Conservation (phyloP, 2,888 invertebrate species). For the Onchidella celtica region DNA sequence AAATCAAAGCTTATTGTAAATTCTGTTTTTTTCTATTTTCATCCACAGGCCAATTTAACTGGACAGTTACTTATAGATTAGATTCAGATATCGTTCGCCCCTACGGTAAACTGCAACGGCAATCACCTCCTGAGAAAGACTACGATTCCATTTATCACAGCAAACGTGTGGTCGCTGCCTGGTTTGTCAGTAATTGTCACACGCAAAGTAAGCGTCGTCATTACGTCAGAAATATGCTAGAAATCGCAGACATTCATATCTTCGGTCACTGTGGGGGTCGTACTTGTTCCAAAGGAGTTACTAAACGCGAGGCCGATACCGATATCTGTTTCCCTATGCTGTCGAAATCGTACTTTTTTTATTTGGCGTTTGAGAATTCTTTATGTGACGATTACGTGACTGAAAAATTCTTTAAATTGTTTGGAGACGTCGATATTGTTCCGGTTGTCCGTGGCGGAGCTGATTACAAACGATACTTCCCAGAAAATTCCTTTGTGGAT, state of each 20-base stretch:
- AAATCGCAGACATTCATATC: constrained; percentile 31
- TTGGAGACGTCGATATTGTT: constrained; percentile 35
- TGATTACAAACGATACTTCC: constrained; percentile 41
- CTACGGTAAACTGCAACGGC: not conserved
- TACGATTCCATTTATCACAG: constrained; percentile 2
- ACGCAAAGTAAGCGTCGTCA: constrained; percentile 18
- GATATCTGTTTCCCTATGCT: constrained; percentile 7
- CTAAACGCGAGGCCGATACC: not conserved
- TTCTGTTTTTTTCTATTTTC: not conserved
- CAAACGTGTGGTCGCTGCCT: constrained; percentile 31
- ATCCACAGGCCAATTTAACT: constrained; percentile 24
- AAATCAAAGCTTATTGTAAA: not conserved
- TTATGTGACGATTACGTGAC: constrained; percentile 48
- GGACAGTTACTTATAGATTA: constrained; percentile 27
- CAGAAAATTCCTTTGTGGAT: constrained; percentile 44
- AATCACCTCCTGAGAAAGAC: not conserved
- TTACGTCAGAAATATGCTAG: constrained; percentile 41
- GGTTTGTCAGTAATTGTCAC: constrained; percentile 49
- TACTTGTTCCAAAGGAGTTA: not conserved
- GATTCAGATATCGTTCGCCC: constrained; percentile 18
- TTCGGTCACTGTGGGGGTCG: constrained; percentile 34
- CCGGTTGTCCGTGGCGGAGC: constrained; percentile 52
- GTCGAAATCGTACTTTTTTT: constrained; percentile 39
- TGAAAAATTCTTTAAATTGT: constrained; percentile 48
- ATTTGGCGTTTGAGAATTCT: constrained; percentile 48